A percentile compares a stretch with the other conserved stretches of the same genome.
phyloP scores from a whole-genome alignment of 2,888 invertebrate genomes.

The Pelosia muscerda region DNA sequence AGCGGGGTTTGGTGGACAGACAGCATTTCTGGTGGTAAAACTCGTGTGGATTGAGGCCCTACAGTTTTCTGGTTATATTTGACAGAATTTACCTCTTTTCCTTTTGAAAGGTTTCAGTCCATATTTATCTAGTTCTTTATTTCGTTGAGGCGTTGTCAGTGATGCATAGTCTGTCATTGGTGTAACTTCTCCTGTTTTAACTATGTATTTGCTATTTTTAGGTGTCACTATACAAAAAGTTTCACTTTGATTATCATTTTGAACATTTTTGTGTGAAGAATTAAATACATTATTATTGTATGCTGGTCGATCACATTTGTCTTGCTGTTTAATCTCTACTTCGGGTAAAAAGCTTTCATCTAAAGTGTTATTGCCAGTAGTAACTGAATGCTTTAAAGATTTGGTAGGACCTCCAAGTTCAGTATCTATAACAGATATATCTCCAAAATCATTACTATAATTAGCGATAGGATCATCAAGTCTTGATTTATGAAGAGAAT shows the following conservation, averaged over 20 bases:
- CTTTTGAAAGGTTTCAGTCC: constrained; percentile 90
- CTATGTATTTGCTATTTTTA: constrained; percentile 73
- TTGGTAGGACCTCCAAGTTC: constrained; percentile 33
- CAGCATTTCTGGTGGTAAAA: too few species aligned
- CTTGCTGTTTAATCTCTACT: constrained; percentile 31
- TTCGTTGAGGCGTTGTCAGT: constrained; percentile 87
- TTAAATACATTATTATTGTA: constrained; percentile 10
- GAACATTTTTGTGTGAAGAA: constrained; percentile 20
- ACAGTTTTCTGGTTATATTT: background rate
- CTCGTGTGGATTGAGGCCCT: too few species aligned
- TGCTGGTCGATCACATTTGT: background rate
- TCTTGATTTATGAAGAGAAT: constrained; percentile 82
- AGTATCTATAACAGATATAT: constrained; percentile 57
- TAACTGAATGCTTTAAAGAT: constrained; percentile 18
- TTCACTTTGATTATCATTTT: background rate
- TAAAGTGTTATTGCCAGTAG: constrained; percentile 13
- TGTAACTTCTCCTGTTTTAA: constrained; percentile 86
- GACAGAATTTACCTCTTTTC: constrained; percentile 78
- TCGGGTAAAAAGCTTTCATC: constrained; percentile 39
- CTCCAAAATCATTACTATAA: constrained; percentile 62
- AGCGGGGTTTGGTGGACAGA: too few species aligned
- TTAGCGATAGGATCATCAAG: constrained; percentile 50
- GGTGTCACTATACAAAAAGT: constrained; percentile 66
- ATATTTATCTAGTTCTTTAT: constrained; percentile 87
- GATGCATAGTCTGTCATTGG: constrained; percentile 87